phyloP scores from a whole-genome alignment of 2,113 vertebrate species.

The Thunnus maccoyii region DNA sequence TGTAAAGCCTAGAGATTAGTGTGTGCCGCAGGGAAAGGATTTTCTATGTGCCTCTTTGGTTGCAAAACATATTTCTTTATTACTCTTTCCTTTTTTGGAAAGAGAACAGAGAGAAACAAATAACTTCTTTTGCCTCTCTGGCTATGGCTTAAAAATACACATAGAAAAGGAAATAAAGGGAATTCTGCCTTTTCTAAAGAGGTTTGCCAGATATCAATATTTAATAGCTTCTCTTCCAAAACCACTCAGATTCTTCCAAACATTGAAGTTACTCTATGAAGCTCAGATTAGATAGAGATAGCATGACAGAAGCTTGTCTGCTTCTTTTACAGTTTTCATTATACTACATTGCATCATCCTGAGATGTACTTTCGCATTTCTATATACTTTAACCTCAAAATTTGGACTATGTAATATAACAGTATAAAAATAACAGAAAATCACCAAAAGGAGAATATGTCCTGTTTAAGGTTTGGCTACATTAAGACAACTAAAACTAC shows the following conservation, averaged over 20 bases:
- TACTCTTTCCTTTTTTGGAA: constrained; percentile 5
- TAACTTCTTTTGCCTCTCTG: not conserved
- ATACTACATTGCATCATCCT: not conserved
- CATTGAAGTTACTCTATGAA: not conserved
- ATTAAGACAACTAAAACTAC: too few relatives aligned
- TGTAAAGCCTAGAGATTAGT: constrained; percentile 59
- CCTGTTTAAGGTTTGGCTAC: too few relatives aligned
- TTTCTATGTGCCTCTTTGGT: constrained; percentile 17
- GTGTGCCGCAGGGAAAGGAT: constrained; percentile 8
- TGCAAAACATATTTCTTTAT: constrained; percentile 37
- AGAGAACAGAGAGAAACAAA: not conserved
- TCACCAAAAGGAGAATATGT: too few relatives aligned
- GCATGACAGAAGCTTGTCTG: not conserved
- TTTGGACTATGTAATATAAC: too few relatives aligned
- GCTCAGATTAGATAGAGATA: not conserved
- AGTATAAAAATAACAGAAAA: too few relatives aligned
- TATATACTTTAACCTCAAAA: too few relatives aligned
- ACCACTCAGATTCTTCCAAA: not conserved
- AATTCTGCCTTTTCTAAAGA: not conserved
- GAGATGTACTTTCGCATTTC: not conserved
- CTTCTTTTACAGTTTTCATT: not conserved
- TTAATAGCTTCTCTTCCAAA: constrained; percentile 2
- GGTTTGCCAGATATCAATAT: constrained; percentile 13
- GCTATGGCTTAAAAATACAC: constrained; percentile 28
- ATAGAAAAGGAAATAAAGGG: not conserved